Base-by-base conservation (phyloP, 2,797 vertebrate genomes). In the Heliangelus exortis region DNA sequence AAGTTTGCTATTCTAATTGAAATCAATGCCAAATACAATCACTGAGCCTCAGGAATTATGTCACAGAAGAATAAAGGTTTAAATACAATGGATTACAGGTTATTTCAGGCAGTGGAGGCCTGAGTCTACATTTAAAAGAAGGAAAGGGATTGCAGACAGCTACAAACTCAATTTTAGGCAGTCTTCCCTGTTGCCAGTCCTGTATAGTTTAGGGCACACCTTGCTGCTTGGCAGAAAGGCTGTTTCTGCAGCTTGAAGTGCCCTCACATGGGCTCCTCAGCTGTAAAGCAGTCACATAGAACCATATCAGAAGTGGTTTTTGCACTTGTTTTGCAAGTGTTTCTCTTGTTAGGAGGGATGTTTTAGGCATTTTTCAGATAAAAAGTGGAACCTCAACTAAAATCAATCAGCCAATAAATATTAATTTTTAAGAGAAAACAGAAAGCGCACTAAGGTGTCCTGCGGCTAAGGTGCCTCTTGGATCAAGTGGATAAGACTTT, bases 401-500 rank as follows among this genome's bases (percentile, higher is more conserved):
- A 82, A 53, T 28, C 34, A 75, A 61, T 59, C 6, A 55, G 57
- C 7, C 18, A 71, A 53, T 12, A 76, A 84, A 86, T 51, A 71
- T 9, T 55, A 28, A 50, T n/a, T 78, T 51, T 72, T 73, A 84
- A 67, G 23, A 15, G 28, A 84, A 76, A 19, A 76, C 28, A 53
- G 31, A 41, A 87, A 90, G 45, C 15, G 8, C 53, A 16, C 23
- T 41, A 51, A 54, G 18, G 20, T 28, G 9, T 77, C 25, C 34
- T 13, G 19, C 63, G n/a, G 28, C 53, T 77, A 58, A 63, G 45
- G 29, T 50, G 31, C 18, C 23, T 66, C 43, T 68, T 25, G 28
- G 18, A 22, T 67, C 15, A 53, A 48, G 15, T 0, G 0, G 15
- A 66, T 0, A 2, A 84, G 8, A 9, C n/a, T 58, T 84, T 39